A percentile compares a stretch with the other conserved stretches of the same genome.
Evolutionary conservation across 2,797 vertebrate species (phyloP).

Genomic region (Phataginus tetradactyla): DNA sequence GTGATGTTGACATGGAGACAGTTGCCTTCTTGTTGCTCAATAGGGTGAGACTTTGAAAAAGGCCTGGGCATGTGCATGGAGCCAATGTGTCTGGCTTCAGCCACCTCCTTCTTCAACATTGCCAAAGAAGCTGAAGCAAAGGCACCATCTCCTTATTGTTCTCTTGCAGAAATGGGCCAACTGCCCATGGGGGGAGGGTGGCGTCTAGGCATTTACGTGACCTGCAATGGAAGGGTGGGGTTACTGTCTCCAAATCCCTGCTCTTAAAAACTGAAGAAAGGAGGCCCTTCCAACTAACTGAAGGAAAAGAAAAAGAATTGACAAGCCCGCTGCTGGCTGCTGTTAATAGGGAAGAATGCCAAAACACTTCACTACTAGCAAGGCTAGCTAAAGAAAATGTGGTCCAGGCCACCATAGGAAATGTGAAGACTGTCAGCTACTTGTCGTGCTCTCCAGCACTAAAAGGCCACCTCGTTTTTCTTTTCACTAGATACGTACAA

Average conservation of each 20-base stretch:
- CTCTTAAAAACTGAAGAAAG: conserved; percentile 57
- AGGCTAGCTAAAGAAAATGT: background rate
- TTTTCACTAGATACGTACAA: conserved; percentile 12
- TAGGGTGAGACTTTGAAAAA: conserved; percentile 68
- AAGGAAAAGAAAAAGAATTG: background rate
- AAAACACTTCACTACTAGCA: background rate
- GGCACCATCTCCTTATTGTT: conserved; percentile 74
- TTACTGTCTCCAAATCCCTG: conserved; percentile 72
- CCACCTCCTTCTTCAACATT: conserved; percentile 77
- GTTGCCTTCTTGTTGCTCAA: conserved; percentile 83
- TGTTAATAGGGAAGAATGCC: background rate
- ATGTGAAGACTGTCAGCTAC: background rate
- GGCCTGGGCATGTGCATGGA: conserved; percentile 82
- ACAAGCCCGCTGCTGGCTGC: background rate
- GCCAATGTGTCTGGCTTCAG: conserved; percentile 85
- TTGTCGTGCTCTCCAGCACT: background rate
- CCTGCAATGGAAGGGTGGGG: conserved; percentile 69
- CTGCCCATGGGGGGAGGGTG: conserved; percentile 55
- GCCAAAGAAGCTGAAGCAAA: conserved; percentile 79
- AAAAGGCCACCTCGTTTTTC: background rate
- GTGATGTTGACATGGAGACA: conserved; percentile 81
- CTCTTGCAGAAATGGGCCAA: conserved; percentile 73
- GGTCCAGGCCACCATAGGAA: too few relatives aligned
- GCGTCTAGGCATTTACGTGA: conserved; percentile 56
- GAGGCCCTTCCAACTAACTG: background rate